Conservation (phyloP, 1,140 invertebrate genomes). For the Mylabris phalerata region DNA sequence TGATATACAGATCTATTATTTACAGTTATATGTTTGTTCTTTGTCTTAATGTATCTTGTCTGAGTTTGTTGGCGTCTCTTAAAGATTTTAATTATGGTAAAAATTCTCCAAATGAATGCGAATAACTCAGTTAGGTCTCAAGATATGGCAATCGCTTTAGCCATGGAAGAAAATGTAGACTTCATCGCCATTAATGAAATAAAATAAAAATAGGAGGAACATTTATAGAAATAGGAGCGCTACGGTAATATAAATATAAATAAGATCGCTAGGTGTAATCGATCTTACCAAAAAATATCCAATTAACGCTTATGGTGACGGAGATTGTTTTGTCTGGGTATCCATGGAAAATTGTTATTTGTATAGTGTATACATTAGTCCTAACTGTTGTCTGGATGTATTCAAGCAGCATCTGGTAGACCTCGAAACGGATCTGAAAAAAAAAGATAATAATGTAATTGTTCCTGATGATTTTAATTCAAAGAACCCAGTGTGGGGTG, state of each 20-base stretch:
- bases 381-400: neutral
- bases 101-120: too few relatives aligned
- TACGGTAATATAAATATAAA: too few relatives aligned
- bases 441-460: neutral
- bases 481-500: neutral
- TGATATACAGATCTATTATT: too few relatives aligned
- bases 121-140: too few relatives aligned
- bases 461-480: neutral
- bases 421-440: neutral
- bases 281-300: neutral
- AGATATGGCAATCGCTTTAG: too few relatives aligned
- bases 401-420: neutral
- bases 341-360: neutral
- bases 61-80: too few relatives aligned
- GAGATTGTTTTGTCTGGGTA: neutral
- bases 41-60: too few relatives aligned
- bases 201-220: neutral
- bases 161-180: too few relatives aligned
- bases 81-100: too few relatives aligned
- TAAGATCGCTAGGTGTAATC: too few relatives aligned
- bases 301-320: neutral
- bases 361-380: neutral
- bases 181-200: too few relatives aligned
- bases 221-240: neutral
- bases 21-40: too few relatives aligned